These are phyloP conservation scores for Rhombomys opimus DNA, from an alignment of 2,113 vertebrate species.

Conservation along the genomic window DNA sequence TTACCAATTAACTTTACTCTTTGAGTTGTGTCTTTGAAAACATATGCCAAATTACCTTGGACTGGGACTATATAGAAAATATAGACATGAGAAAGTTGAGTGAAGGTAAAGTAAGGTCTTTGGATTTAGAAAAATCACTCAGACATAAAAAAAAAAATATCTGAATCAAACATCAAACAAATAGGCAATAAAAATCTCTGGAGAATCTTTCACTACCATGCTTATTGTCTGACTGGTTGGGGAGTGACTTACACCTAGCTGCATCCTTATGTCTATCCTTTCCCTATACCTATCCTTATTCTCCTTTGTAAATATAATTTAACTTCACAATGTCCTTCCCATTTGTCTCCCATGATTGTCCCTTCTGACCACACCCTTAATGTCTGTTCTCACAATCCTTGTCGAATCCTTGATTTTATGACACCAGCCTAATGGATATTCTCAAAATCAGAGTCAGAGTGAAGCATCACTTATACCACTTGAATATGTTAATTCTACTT, in stretches of 20 bases:
- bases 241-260: neutral
- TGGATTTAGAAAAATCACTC: neutral
- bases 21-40: neutral
- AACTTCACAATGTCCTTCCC: neutral
- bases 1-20: neutral
- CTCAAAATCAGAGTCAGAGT: neutral
- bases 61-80: accelerated
- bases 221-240: accelerated
- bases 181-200: neutral
- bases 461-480: neutral
- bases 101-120: neutral
- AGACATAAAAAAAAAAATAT: neutral
- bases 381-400: neutral
- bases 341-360: neutral
- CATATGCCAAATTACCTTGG: neutral
- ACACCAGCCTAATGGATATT: neutral
- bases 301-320: neutral
- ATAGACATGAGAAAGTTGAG: accelerated
- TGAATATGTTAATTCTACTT: neutral
- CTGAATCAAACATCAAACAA: neutral
- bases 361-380: neutral
- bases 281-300: neutral
- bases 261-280: neutral
- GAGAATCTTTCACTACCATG: neutral
- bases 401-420: neutral